phyloP scores from a whole-genome alignment of 2,888 invertebrate genomes.

The Plebejus argus region DNA sequence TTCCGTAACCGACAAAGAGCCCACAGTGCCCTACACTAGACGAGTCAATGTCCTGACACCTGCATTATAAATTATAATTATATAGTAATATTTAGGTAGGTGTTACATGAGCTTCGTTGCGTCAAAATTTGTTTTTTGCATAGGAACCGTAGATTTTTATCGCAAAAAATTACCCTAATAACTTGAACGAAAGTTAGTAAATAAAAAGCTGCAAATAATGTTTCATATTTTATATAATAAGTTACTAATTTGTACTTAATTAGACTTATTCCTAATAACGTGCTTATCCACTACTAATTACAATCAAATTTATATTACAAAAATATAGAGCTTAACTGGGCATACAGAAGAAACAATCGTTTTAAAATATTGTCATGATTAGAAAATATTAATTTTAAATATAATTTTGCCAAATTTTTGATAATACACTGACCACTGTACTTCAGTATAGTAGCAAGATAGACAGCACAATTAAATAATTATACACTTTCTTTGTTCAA shows the following conservation, averaged over 20 bases:
- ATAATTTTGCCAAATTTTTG: too few relatives aligned
- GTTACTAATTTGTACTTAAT: constrained; percentile 23
- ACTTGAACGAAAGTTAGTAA: background rate
- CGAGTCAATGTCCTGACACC: constrained; percentile 58
- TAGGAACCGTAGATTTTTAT: too few relatives aligned
- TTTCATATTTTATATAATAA: constrained; percentile 18
- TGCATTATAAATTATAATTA: background rate
- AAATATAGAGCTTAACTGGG: background rate
- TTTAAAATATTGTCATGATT: background rate
- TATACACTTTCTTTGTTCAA: too few relatives aligned
- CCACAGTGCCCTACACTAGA: constrained; percentile 56
- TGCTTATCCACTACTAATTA: constrained; percentile 13
- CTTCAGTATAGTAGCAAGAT: background rate
- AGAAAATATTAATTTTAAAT: too few relatives aligned
- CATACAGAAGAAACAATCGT: background rate
- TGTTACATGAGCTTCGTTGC: too few relatives aligned
- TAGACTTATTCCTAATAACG: background rate
- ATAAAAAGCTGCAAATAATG: background rate
- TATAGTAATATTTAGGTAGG: too few relatives aligned
- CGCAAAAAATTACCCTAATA: too few relatives aligned
- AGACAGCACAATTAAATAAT: too few relatives aligned
- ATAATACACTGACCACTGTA: background rate
- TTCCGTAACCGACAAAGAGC: constrained; percentile 66
- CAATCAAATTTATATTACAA: constrained; percentile 5
- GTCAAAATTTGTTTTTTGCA: too few relatives aligned